Conservation (phyloP, 2,888 invertebrate species). For the Nymphalis c-album region DNA sequence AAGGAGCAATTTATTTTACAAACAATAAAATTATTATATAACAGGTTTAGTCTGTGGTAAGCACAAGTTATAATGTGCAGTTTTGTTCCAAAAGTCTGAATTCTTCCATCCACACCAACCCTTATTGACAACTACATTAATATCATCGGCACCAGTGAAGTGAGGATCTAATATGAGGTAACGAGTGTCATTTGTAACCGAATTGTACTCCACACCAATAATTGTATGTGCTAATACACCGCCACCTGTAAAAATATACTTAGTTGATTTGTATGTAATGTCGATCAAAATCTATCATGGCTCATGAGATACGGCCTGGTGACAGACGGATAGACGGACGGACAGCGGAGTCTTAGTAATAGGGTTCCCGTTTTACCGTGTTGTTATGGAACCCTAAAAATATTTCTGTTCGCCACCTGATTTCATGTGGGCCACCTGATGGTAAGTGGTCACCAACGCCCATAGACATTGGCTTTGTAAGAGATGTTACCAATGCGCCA, state of each 20-base stretch:
- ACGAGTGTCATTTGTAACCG: conserved; percentile 88
- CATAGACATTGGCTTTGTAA: no score
- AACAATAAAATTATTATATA: conserved; percentile 48
- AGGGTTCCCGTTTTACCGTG: no score
- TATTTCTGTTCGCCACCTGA: no score
- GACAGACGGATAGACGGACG: no score
- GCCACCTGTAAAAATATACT: conserved; percentile 84
- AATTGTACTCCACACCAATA: conserved; percentile 94
- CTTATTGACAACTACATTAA: conserved; percentile 87
- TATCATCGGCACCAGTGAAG: conserved; percentile 94
- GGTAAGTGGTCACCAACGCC: no score
- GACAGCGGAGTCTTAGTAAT: no score
- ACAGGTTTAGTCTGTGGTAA: conserved; percentile 86
- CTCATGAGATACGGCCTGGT: no score
- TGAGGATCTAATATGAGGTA: conserved; percentile 99
- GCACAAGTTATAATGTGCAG: conserved; percentile 97
- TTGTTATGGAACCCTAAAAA: no score
- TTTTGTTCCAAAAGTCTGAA: conserved; percentile 96
- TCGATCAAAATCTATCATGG: no score
- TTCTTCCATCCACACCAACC: conserved; percentile 99
- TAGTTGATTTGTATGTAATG: no score
- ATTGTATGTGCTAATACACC: conserved; percentile 99
- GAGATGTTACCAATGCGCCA: no score
- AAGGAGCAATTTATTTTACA: background rate
- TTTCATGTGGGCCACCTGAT: no score